Conservation (phyloP, 2,113 vertebrate species). For the Cathartes aura region DNA sequence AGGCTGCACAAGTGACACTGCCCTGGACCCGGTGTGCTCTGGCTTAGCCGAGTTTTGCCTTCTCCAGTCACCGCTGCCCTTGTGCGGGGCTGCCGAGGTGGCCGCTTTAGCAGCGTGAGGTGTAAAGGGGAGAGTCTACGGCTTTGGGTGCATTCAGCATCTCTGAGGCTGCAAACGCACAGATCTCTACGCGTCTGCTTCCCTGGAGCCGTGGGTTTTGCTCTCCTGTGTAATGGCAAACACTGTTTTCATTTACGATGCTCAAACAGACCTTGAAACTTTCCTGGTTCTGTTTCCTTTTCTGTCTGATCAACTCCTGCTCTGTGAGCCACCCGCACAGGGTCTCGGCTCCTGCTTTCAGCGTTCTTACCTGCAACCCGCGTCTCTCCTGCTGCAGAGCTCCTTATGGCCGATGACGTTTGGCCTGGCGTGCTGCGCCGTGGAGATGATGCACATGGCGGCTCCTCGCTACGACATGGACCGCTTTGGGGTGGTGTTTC, state of each 20-base stretch:
- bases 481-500: conserved; percentile 94
- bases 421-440: conserved; percentile 92
- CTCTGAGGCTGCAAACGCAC: not conserved
- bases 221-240: rapidly evolving
- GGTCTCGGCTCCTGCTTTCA: rapidly evolving
- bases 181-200: rapidly evolving
- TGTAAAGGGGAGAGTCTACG: rapidly evolving
- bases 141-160: rapidly evolving
- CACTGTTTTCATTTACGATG: rapidly evolving
- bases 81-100: not conserved
- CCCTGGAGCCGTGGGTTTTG: rapidly evolving
- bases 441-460: conserved; percentile 99
- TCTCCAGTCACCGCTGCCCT: not conserved
- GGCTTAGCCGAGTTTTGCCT: not conserved
- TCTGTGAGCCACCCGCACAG: rapidly evolving
- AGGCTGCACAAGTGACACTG: rapidly evolving
- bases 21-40: not conserved
- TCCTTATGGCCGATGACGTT: conserved; percentile 99
- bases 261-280: not conserved
- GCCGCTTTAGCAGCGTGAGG: not conserved
- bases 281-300: not conserved
- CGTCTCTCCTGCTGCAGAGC: conserved; percentile 73
- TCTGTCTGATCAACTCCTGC: not conserved
- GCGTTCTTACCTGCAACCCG: rapidly evolving
- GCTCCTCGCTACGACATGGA: conserved; percentile 98